Evolutionary conservation across 1,140 invertebrate species (phyloP).

Genomic region (Nasonia longicornis): DNA sequence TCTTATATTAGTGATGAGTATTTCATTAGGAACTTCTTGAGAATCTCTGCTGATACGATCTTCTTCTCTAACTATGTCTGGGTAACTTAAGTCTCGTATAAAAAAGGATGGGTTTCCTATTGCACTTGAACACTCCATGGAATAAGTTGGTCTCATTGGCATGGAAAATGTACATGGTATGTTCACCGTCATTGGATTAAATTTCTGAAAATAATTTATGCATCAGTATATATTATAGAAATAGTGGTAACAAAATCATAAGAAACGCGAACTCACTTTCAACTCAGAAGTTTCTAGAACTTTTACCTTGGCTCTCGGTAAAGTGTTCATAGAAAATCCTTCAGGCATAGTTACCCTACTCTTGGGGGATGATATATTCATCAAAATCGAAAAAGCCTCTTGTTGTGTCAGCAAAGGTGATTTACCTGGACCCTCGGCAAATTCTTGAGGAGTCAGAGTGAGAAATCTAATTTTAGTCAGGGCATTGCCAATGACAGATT

Average conservation of each 20-base stretch:
- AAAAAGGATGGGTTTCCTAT: slow-evolving; percentile 15
- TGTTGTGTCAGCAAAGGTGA: slow-evolving; percentile 79
- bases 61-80: slow-evolving; percentile 17
- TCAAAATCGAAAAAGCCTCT: slow-evolving; percentile 83
- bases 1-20: slow-evolving; percentile 38
- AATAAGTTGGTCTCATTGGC: slow-evolving; percentile 10
- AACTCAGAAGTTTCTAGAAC: neutral
- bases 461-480: slow-evolving; percentile 80
- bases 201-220: slow-evolving; percentile 14
- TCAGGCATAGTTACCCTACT: slow-evolving; percentile 77
- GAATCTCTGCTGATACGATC: slow-evolving; percentile 29
- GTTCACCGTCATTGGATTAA: slow-evolving; percentile 7
- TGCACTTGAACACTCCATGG: slow-evolving; percentile 18
- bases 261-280: neutral
- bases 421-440: slow-evolving; percentile 81
- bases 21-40: slow-evolving; percentile 42
- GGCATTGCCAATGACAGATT: slow-evolving; percentile 70
- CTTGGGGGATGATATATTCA: slow-evolving; percentile 80
- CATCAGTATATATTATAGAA: slow-evolving; percentile 1
- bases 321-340: slow-evolving; percentile 73
- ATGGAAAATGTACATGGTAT: slow-evolving; percentile 17
- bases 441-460: slow-evolving; percentile 81
- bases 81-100: slow-evolving; percentile 20
- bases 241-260: neutral
- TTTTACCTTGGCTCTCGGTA: slow-evolving; percentile 48